Percentiles rank a stretch among this genome's conserved stretches.
These are phyloP conservation scores for Mercenaria mercenaria DNA, from an alignment of 1,140 invertebrate genomes.

Conservation along the genomic window DNA sequence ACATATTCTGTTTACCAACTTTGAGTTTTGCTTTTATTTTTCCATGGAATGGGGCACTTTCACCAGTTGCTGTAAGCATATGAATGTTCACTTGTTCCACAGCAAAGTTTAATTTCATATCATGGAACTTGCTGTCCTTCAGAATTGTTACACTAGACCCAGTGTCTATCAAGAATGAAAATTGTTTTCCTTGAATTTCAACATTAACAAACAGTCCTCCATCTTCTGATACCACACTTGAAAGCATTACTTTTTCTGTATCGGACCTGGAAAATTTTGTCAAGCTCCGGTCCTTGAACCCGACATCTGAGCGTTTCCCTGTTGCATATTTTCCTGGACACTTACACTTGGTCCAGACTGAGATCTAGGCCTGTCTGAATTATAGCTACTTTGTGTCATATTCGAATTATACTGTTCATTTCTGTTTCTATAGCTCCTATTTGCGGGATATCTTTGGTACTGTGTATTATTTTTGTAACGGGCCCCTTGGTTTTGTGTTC, in stretches of 20 bases:
- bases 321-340: too few species aligned
- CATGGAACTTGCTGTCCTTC: too few species aligned
- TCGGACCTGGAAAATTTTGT: neutral
- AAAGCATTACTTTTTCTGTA: neutral
- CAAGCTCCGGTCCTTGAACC: neutral
- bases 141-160: conserved; percentile 1
- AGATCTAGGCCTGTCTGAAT: too few species aligned
- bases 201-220: neutral
- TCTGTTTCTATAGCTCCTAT: too few species aligned
- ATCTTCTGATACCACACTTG: too few species aligned
- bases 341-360: too few species aligned
- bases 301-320: conserved; percentile 10
- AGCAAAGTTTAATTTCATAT: conserved; percentile 13
- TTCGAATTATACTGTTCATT: too few species aligned
- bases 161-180: conserved; percentile 50
- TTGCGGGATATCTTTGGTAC: too few species aligned
- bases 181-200: neutral
- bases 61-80: conserved; percentile 66
- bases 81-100: conserved; percentile 31
- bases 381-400: too few species aligned
- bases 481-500: too few species aligned
- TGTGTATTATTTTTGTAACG: too few species aligned
- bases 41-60: conserved; percentile 52
- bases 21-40: conserved; percentile 11
- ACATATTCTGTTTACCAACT: neutral